A percentile compares a stretch with the other conserved stretches of the same genome.
phyloP scores from a whole-genome alignment of 2,113 vertebrate species.

The Alligator sinensis region DNA sequence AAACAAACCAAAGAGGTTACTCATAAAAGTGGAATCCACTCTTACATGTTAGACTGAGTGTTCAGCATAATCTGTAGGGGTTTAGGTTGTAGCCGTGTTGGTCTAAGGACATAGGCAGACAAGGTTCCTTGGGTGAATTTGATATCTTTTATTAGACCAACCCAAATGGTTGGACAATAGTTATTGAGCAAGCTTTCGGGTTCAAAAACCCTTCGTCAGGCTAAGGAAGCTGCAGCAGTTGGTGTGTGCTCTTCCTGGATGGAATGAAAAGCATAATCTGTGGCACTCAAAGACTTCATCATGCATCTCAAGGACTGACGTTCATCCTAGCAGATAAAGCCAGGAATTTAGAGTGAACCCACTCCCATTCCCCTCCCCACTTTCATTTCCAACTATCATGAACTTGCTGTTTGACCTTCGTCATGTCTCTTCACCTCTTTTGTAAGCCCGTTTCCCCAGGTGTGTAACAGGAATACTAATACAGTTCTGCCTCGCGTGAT shows the following conservation, averaged over 20 bases:
- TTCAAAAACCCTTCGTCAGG: too few relatives aligned
- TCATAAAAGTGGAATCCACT: neutral
- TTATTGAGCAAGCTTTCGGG: too few relatives aligned
- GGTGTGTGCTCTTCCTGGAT: too few relatives aligned
- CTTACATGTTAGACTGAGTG: neutral
- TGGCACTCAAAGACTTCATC: neutral
- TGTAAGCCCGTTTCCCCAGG: neutral
- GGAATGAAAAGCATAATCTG: neutral
- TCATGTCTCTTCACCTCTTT: neutral
- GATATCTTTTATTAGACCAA: too few relatives aligned
- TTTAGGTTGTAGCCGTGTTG: too few relatives aligned
- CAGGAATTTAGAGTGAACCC: neutral
- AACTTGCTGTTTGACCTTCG: neutral
- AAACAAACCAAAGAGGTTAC: neutral
- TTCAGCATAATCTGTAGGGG: neutral
- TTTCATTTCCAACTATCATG: neutral
- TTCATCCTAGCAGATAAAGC: neutral
- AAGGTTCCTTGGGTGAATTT: too few relatives aligned
- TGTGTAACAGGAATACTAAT: neutral
- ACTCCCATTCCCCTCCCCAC: neutral
- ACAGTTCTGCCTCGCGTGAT: neutral
- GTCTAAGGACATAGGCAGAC: too few relatives aligned
- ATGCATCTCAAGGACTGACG: neutral
- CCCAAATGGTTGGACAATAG: too few relatives aligned
- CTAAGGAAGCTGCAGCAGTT: too few relatives aligned